Base-by-base conservation (phyloP, 92 coral and sea anemone genomes). In the Phenganax stokvisi region DNA sequence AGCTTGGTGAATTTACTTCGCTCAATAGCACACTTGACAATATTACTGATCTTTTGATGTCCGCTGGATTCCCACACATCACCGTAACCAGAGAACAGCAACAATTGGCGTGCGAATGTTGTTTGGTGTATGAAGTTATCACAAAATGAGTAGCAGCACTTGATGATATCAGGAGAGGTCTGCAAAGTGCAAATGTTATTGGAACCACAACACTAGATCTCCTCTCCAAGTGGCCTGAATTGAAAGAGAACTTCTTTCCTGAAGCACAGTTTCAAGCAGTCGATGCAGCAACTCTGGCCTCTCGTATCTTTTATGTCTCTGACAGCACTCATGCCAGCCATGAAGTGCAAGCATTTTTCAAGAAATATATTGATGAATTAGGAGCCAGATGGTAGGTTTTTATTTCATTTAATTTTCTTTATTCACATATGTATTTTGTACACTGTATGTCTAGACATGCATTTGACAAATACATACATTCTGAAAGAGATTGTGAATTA, bases 61-160 rank as follows among this genome's bases (percentile, higher is more conserved):
- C 85, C 52, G 71, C 82, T 0, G 85, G 85, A 16, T 82, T 82
- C 73, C 85, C 85, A 31, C 71, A 82, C 57, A 55, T 82, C 55
- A 78, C 72, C 56, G 72, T 74, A 56, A 8, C 30, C 15, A 56
- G 71, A 47, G 47, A 44, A 9, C 71, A 56, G 70, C 25, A 69
- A 57, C 74, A 17, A 82, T 44, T 74, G 83, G 85, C 85, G 54
- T 72, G 55, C 74, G 80, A 82, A 75, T 82, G 82, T 73, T 73
- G 74, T 20, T 28, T 82, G 6, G 57, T 74, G n/a, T 57, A 74
- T 57, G 82, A 82, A n/a, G 85, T 82, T 55, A 54, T 72, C 80
- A 82, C 71, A 25, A 82, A 74, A 74, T 57, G 81, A 29, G 62
- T 82, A 12, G 11, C 83, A 51, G 85, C 73, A 72, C 28, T 82